phyloP scores from a whole-genome alignment of 2,888 invertebrate species.

The Tetropium fuscum region DNA sequence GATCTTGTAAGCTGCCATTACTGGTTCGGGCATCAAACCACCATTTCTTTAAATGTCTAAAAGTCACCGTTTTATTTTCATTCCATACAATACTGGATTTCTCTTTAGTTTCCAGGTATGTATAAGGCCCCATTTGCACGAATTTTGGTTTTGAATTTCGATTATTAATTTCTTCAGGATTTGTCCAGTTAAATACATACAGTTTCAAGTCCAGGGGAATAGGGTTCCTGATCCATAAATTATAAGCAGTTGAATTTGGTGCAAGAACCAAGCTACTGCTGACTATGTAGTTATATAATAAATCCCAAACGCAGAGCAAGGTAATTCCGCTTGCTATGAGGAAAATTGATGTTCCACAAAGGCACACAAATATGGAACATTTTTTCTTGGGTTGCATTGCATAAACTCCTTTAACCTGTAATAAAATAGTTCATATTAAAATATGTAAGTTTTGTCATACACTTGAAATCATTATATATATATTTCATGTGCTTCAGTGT shows the following conservation, averaged over 20 bases:
- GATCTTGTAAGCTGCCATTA: constrained; percentile 77
- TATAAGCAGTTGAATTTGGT: constrained; percentile 72
- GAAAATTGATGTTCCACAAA: constrained; percentile 38
- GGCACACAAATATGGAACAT: constrained; percentile 32
- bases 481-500: too few relatives aligned
- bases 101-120: constrained; percentile 75
- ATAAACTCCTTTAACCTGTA: constrained; percentile 30
- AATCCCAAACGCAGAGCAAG: constrained; percentile 40
- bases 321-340: constrained; percentile 43
- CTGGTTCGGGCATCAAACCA: constrained; percentile 76
- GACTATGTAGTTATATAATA: constrained; percentile 46
- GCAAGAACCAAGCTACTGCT: constrained; percentile 70
- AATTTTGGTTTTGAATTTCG: constrained; percentile 69
- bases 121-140: constrained; percentile 73
- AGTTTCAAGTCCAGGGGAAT: constrained; percentile 76
- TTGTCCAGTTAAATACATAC: constrained; percentile 86
- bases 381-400: constrained; percentile 45
- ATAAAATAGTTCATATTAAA: too few relatives aligned
- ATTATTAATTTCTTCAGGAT: constrained; percentile 74
- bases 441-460: too few relatives aligned
- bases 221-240: constrained; percentile 78
- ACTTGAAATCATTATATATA: too few relatives aligned
- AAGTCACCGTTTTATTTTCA: constrained; percentile 78
- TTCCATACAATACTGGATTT: constrained; percentile 83
- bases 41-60: constrained; percentile 76